A percentile compares a stretch with the other conserved stretches of the same genome.
phyloP scores from a whole-genome alignment of 2,113 vertebrate genomes.

The Hemibagrus wyckioides region DNA sequence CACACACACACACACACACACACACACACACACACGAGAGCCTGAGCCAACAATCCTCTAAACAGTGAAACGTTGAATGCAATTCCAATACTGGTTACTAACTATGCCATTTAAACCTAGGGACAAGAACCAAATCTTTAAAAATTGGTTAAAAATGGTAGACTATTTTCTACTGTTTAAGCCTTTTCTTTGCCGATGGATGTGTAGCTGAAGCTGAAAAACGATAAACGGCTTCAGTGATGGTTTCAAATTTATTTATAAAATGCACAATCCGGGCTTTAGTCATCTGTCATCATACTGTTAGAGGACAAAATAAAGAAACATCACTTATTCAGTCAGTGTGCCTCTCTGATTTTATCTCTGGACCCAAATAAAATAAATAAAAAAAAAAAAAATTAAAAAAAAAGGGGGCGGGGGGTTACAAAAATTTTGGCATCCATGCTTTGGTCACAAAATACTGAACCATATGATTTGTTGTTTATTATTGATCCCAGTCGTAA shows the following conservation, averaged over 20 bases:
- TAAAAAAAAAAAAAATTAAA: no score
- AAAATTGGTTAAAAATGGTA: background rate
- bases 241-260: slow-evolving; percentile 44
- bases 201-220: slow-evolving; percentile 36
- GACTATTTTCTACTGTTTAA: background rate
- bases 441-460: slow-evolving; percentile 99
- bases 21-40: slow-evolving; percentile 22
- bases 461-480: slow-evolving; percentile 75
- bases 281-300: slow-evolving; percentile 35
- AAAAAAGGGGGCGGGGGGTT: no score
- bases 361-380: slow-evolving; percentile 62
- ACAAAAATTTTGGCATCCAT: slow-evolving; percentile 97
- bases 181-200: slow-evolving; percentile 4
- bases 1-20: slow-evolving; percentile 15
- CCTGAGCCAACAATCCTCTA: slow-evolving; percentile 31
- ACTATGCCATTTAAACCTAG: slow-evolving; percentile 7
- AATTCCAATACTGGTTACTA: background rate
- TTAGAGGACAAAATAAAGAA: slow-evolving; percentile 42
- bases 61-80: slow-evolving; percentile 1
- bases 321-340: slow-evolving; percentile 24
- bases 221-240: slow-evolving; percentile 23
- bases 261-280: slow-evolving; percentile 39
- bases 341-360: slow-evolving; percentile 38
- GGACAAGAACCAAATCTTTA: background rate
- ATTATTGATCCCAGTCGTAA: slow-evolving; percentile 84